A percentile compares a stretch with the other conserved stretches of the same genome.
These are phyloP conservation scores for Drosophila barbarae DNA, from an alignment of 2,888 invertebrate genomes.

Conservation along the genomic window DNA sequence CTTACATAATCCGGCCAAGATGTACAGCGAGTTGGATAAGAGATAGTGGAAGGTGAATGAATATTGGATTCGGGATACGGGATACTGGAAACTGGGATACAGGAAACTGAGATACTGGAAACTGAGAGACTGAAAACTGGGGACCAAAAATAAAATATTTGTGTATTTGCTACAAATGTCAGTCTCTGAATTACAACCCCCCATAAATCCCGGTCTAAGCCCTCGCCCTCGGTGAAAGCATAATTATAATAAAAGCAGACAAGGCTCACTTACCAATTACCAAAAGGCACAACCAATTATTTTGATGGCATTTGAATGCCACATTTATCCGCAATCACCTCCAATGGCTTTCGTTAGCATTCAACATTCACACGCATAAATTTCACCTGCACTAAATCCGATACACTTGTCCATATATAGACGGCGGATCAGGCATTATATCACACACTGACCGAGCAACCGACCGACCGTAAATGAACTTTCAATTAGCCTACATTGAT, in stretches of 20 bases:
- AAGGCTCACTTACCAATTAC: constrained; percentile 30
- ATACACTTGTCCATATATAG: constrained; percentile 28
- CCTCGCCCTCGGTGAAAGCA: constrained; percentile 46
- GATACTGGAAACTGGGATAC: background rate
- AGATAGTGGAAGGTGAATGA: background rate
- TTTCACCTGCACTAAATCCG: constrained; percentile 69
- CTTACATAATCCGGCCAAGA: constrained; percentile 29
- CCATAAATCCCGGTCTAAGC: background rate
- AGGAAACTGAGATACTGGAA: background rate
- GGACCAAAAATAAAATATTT: background rate
- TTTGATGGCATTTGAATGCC: constrained; percentile 35
- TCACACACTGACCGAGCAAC: constrained; percentile 31
- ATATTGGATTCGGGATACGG: background rate
- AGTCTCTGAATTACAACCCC: no score
- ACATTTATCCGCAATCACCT: background rate
- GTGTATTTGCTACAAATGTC: background rate
- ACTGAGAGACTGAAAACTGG: background rate
- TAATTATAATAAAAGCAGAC: constrained; percentile 21
- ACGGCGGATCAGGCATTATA: constrained; percentile 38
- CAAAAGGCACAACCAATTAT: constrained; percentile 18
- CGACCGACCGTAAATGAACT: constrained; percentile 42
- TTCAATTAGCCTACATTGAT: constrained; percentile 55
- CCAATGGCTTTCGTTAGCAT: constrained; percentile 52
- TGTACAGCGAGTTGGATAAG: background rate
- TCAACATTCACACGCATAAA: constrained; percentile 71